Percentiles rank a stretch among this genome's conserved stretches.
Conservation (phyloP, 2,888 invertebrate species). For the Drosophila maculinotata region DNA sequence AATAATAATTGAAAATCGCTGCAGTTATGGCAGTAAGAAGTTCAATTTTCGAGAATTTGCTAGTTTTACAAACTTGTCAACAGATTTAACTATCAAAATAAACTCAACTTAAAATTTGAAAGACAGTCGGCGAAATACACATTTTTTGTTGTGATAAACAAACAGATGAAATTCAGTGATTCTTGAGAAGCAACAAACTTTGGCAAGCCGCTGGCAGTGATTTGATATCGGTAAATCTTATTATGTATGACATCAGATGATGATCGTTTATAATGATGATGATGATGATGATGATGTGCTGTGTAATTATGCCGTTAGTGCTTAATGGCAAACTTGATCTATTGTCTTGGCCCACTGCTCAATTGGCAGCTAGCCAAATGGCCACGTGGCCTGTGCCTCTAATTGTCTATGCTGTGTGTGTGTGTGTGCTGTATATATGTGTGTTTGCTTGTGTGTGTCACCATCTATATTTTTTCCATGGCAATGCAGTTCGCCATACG, state of each 20-base stretch:
- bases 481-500: slow-evolving; percentile 42
- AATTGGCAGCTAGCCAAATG: slow-evolving; percentile 37
- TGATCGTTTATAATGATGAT: background rate
- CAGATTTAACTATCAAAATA: no score
- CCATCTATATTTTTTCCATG: slow-evolving; percentile 15
- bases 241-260: background rate
- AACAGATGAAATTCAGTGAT: no score
- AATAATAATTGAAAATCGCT: no score
- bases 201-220: no score
- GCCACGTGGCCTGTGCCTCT: slow-evolving; percentile 39
- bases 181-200: no score
- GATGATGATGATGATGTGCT: slow-evolving; percentile 1
- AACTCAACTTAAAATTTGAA: no score
- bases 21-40: no score
- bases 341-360: slow-evolving; percentile 12
- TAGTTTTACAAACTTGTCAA: no score
- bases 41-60: no score
- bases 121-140: no score
- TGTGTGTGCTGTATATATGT: slow-evolving; percentile 7
- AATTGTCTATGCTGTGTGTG: slow-evolving; percentile 1
- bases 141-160: no score
- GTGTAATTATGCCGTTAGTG: slow-evolving; percentile 3
- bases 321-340: slow-evolving; percentile 14
- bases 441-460: slow-evolving; percentile 29
- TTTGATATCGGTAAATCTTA: background rate